Evolutionary conservation across 2,888 invertebrate species (phyloP).

Genomic region (Dynastes tityus): DNA sequence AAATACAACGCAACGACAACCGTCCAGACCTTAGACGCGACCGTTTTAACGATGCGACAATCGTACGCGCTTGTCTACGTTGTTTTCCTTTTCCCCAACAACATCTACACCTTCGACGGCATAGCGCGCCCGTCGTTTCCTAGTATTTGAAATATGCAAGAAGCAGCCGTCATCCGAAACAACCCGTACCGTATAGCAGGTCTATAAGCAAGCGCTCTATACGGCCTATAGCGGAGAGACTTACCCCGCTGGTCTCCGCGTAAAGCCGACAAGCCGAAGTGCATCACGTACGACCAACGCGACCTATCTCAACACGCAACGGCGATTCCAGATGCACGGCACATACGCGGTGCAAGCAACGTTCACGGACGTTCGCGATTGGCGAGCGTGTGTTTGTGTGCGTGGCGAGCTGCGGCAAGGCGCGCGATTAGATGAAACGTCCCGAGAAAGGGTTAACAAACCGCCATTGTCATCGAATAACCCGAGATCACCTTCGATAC

Average conservation of each 20-base stretch:
- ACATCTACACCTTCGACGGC: conserved; percentile 1
- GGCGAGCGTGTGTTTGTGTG: neutral
- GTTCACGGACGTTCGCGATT: neutral
- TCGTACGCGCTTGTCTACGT: conserved; percentile 16
- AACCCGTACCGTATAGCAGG: no score
- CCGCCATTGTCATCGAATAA: conserved; percentile 62
- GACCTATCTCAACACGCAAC: conserved; percentile 64
- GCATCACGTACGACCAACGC: conserved; percentile 53
- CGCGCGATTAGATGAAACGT: no score
- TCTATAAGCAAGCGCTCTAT: neutral
- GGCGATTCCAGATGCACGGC: conserved; percentile 63
- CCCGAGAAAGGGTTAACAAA: conserved; percentile 63
- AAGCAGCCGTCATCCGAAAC: no score
- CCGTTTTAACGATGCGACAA: neutral
- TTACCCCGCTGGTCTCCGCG: neutral
- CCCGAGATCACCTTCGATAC: conserved; percentile 52
- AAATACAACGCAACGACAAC: neutral
- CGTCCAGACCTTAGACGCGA: neutral
- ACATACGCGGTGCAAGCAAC: conserved; percentile 53
- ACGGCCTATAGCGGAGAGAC: neutral
- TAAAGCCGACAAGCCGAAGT: conserved; percentile 40
- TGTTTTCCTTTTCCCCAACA: neutral
- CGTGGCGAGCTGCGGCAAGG: neutral
- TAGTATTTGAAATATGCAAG: conserved; percentile 40
- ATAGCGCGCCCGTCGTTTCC: conserved; percentile 13